Evolutionary conservation across 2,888 invertebrate species (phyloP).

Genomic region (Diabrotica balteata): DNA sequence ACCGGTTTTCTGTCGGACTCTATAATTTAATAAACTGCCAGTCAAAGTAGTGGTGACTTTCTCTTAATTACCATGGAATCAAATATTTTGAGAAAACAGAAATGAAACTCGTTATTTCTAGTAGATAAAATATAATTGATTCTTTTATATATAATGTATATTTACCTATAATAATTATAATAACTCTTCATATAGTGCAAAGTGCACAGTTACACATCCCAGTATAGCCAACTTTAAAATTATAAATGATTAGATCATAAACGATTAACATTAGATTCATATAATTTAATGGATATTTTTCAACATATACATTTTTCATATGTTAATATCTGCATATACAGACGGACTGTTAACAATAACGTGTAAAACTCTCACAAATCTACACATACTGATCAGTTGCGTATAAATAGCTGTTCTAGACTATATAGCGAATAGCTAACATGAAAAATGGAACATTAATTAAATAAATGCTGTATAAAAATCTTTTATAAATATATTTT

Average conservation of each 20-base stretch:
- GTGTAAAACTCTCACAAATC: slow-evolving; percentile 21
- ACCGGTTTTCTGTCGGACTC: no score
- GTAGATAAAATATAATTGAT: slow-evolving; percentile 39
- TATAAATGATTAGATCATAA: slow-evolving; percentile 58
- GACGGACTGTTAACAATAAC: slow-evolving; percentile 33
- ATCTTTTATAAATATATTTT: slow-evolving; percentile 20
- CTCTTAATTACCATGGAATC: no score
- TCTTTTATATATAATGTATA: slow-evolving; percentile 37
- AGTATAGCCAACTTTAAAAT: slow-evolving; percentile 50
- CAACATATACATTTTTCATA: slow-evolving; percentile 50
- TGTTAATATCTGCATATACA: slow-evolving; percentile 38
- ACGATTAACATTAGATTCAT: slow-evolving; percentile 55
- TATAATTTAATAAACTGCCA: no score
- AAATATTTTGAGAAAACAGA: no score
- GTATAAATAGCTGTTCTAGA: no score
- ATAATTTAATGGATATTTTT: slow-evolving; percentile 53
- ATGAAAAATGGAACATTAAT: slow-evolving; percentile 15
- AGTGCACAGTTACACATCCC: slow-evolving; percentile 42
- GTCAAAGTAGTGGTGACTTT: no score
- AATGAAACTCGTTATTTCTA: slow-evolving; percentile 11
- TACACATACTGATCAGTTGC: slow-evolving; percentile 10
- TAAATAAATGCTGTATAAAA: slow-evolving; percentile 28
- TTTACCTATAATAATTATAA: slow-evolving; percentile 35
- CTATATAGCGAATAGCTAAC: background rate
- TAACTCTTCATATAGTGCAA: slow-evolving; percentile 34